Percentiles rank a stretch among this genome's conserved stretches.
Evolutionary conservation across 2,888 invertebrate genomes (phyloP).

Genomic region (Athetis lepigone): DNA sequence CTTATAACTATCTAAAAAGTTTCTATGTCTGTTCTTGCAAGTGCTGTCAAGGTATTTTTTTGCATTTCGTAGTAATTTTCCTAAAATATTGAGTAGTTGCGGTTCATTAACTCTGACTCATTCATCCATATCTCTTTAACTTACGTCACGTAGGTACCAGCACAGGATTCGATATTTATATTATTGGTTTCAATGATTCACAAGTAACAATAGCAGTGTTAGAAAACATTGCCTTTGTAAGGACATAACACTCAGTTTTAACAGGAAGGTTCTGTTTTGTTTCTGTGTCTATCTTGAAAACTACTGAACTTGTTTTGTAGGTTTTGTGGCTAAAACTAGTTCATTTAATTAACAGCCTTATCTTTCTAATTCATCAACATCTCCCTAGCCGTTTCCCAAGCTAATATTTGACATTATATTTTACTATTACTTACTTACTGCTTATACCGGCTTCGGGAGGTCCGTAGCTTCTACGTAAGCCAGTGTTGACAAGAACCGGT

Average conservation of each 20-base stretch:
- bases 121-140: slow-evolving; percentile 47
- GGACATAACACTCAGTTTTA: neutral
- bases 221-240: neutral
- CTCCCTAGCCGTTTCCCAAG: too few relatives aligned
- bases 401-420: too few relatives aligned
- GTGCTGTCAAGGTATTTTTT: neutral
- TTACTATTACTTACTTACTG: too few relatives aligned
- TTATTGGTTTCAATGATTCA: slow-evolving; percentile 44
- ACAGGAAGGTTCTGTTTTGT: neutral
- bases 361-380: too few relatives aligned
- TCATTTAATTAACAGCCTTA: too few relatives aligned
- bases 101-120: slow-evolving; percentile 55
- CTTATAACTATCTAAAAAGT: neutral
- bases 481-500: too few relatives aligned
- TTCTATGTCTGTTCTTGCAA: neutral
- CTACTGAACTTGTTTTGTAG: neutral
- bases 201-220: neutral
- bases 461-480: too few relatives aligned
- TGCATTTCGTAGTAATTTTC: slow-evolving; percentile 9
- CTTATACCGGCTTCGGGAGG: too few relatives aligned
- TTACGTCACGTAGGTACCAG: slow-evolving; percentile 50
- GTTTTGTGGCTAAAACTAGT: too few relatives aligned
- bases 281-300: neutral
- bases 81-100: slow-evolving; percentile 5
- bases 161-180: slow-evolving; percentile 34